Evolutionary conservation across 2,797 vertebrate genomes (phyloP).

Genomic region (Craterocephalus amniculus): DNA sequence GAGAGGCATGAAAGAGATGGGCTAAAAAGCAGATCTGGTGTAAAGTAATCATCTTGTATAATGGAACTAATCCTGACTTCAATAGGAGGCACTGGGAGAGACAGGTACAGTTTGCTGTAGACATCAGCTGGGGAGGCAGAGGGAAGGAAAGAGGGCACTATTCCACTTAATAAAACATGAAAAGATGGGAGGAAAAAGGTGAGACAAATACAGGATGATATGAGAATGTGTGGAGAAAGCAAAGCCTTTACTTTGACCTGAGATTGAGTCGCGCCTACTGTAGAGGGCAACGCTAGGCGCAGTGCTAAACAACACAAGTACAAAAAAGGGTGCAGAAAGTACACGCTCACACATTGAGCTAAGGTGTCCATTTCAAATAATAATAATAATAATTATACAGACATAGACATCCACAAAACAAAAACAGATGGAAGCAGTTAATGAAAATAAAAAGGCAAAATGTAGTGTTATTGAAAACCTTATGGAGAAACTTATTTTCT

Average conservation of each 20-base stretch:
- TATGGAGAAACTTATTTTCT: slow-evolving; percentile 73
- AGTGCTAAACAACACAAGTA: slow-evolving; percentile 78
- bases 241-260: slow-evolving; percentile 85
- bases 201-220: slow-evolving; percentile 56
- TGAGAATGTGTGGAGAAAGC: slow-evolving; percentile 76
- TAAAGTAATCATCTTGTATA: slow-evolving; percentile 42
- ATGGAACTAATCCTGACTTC: slow-evolving; percentile 61
- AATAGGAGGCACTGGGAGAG: slow-evolving; percentile 57
- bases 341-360: slow-evolving; percentile 77
- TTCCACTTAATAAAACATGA: slow-evolving; percentile 36
- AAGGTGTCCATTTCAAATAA: slow-evolving; percentile 80
- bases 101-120: slow-evolving; percentile 26
- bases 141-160: slow-evolving; percentile 26
- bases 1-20: slow-evolving; percentile 65
- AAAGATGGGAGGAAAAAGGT: slow-evolving; percentile 1
- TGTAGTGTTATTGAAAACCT: slow-evolving; percentile 86
- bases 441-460: slow-evolving; percentile 89
- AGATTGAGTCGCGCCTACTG: slow-evolving; percentile 82
- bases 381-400: slow-evolving; percentile 75
- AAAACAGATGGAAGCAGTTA: slow-evolving; percentile 76
- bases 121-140: slow-evolving; percentile 30
- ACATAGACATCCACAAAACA: slow-evolving; percentile 75
- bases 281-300: slow-evolving; percentile 70
- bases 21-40: slow-evolving; percentile 63
- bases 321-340: slow-evolving; percentile 77